Base-by-base conservation (phyloP, 2,113 vertebrate genomes). In the Pampusana beccarii region DNA sequence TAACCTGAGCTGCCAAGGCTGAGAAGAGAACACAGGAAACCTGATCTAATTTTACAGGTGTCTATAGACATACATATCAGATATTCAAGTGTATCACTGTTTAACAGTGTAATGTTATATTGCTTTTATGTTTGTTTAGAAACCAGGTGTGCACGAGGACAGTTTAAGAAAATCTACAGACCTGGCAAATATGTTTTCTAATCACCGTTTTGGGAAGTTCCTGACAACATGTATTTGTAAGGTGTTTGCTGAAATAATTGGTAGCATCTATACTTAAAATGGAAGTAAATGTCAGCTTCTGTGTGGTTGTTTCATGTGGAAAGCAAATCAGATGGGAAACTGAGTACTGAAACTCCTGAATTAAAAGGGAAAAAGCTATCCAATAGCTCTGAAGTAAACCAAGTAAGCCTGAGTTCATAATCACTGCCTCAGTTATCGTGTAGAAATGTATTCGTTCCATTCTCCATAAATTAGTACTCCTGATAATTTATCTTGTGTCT, bases 221-320 rank as follows among this genome's bases (percentile, higher is more conserved):
- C 19, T 53, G 50, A 34, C 53, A 74, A 62, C 10, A 1, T 7
- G 5, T 56, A 2, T 60, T 80, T 36, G 10, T 1, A 4, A 25
- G 25, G 29, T 66, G 11, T 66, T 75, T 72, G 54, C 38, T 60
- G 67, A 72, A 80, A 58, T 54, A 46, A 15, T 16, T 5, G 2
- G 12, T 60, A 6, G 17, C 28, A 5, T 36, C n/a, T 19, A 1
- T 54, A 7, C 21, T 40, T 62, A 11, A n/a, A 24, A 29, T 21
- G 17, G 34, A 44, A 33, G 33, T 21, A 18, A 3, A 9, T 11
- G 12, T 62, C 56, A 48, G 26, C n/a, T 40, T 26, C 53, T 29
- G 0, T 44, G 57, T 24, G 33, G 10, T n/a, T 31, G n/a, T 62
- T 62, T 29, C 21, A 31, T 0, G 2, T 19, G 42, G n/a, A 81